A percentile compares a stretch with the other conserved stretches of the same genome.
Evolutionary conservation across 2,113 vertebrate species (phyloP).

Genomic region (Vulpes lagopus): DNA sequence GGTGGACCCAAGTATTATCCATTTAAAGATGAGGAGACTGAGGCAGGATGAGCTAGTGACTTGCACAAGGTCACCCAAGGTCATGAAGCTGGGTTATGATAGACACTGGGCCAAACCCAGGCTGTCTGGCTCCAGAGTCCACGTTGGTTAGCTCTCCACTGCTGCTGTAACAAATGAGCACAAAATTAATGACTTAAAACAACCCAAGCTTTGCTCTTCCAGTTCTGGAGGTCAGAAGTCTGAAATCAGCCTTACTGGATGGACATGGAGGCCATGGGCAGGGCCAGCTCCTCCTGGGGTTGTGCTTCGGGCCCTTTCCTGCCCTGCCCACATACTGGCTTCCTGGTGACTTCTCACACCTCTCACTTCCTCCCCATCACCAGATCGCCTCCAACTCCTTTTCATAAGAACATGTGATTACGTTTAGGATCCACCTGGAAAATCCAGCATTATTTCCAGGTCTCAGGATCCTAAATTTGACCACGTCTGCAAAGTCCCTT

Average conservation of each 20-base stretch:
- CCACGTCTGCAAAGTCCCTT: not conserved
- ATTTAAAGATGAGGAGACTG: not conserved
- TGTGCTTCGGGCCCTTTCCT: not conserved
- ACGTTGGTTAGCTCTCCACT: rapidly evolving
- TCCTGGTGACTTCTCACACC: not conserved
- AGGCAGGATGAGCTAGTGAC: not conserved
- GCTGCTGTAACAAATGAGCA: not conserved
- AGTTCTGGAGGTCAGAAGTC: not conserved
- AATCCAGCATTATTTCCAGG: not conserved
- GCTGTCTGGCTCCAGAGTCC: not conserved
- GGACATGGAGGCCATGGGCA: not conserved
- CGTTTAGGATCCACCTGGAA: not conserved
- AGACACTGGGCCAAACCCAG: not conserved
- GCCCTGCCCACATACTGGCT: not conserved
- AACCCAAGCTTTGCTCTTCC: not conserved
- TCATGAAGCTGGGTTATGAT: not conserved
- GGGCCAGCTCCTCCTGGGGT: not conserved
- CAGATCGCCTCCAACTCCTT: not conserved
- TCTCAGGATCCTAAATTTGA: not conserved
- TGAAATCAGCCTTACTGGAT: not conserved
- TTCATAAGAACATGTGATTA: not conserved
- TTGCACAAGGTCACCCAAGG: not conserved
- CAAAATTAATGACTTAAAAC: not conserved
- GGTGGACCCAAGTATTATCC: not conserved
- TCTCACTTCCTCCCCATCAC: not conserved